phyloP scores from a whole-genome alignment of 2,113 vertebrate genomes.

The Eolophus roseicapilla region DNA sequence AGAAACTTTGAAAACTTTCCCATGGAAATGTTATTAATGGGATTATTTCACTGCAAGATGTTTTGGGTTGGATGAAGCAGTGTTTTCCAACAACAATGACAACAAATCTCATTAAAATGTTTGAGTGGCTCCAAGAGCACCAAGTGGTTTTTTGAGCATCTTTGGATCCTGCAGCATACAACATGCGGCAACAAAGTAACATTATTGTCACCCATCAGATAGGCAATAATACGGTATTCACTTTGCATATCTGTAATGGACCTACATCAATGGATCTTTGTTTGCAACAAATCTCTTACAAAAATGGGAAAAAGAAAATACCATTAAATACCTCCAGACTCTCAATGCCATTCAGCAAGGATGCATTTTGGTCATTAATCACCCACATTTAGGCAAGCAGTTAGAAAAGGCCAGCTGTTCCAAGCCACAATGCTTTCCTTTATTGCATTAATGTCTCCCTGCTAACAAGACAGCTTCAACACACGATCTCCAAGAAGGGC shows the following conservation, averaged over 20 bases:
- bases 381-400: slow-evolving; percentile 43
- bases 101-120: slow-evolving; percentile 36
- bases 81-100: not conserved
- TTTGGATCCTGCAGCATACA: not conserved
- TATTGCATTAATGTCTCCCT: slow-evolving; percentile 1
- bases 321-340: slow-evolving; percentile 32
- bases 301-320: slow-evolving; percentile 28
- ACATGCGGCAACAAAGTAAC: not conserved
- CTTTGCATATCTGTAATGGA: slow-evolving; percentile 28
- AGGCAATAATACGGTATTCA: slow-evolving; percentile 6
- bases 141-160: not conserved
- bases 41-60: not conserved
- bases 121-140: not conserved
- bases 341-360: slow-evolving; percentile 54
- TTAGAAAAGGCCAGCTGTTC: slow-evolving; percentile 64
- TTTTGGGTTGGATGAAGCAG: slow-evolving; percentile 8
- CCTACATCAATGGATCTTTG: slow-evolving; percentile 55
- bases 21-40: slow-evolving; percentile 47
- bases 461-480: slow-evolving; percentile 64
- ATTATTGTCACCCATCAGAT: slow-evolving; percentile 38
- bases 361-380: slow-evolving; percentile 68
- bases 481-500: slow-evolving; percentile 60
- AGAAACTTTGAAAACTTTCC: slow-evolving; percentile 52
- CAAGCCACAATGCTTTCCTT: slow-evolving; percentile 45
- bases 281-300: slow-evolving; percentile 1